Evolutionary conservation across 2,797 vertebrate species (phyloP), one percentile per base, ranked within the genome.

Genomic region (Sparidentex hasta): DNA sequence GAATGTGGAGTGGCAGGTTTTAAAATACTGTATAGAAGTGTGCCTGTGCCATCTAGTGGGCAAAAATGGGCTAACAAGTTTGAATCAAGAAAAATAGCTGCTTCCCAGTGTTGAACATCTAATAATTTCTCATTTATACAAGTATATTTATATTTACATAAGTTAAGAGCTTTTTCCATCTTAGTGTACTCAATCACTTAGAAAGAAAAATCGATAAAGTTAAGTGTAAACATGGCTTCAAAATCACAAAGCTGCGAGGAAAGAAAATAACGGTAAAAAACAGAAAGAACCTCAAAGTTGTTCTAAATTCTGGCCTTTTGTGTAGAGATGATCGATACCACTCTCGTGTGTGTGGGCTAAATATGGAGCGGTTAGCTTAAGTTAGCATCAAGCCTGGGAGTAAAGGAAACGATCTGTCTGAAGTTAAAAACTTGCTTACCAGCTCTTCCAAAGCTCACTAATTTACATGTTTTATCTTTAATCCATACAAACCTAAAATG

Each of bases 21-120:
- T n/a, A 50, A 65, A 6, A 29, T 44, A 18, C 61, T 5, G 21
- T 48, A 18, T 29, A 54, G 17, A 82, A 81, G 86, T 67, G 80
- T 74, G 64, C 57, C 74, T 83, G 29, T 57, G 81, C 88, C 92
- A 93, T 81, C 93, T 93, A 87, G 88, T 90, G 93, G 80, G 0
- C 18, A 74, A 74, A 77, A 76, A 66, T 1, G 1, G 20, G 20
- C 3, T 23, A 20, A 57, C 16, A 59, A 59, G 29, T 33, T 29
- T 4, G 1, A 62, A 17, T 57, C 7, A 70, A 50, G 2, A 21
- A 29, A 16, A 58, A 16, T 16, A 74, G 13, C 17, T 61, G 20
- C 0, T 0, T 13, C 23, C 5, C 55, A 54, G 41, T 46, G 48
- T 48, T 48, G 0, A 52, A 52, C n/a, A 8, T 47, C 1, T 47